Base-by-base conservation (phyloP, 1,140 invertebrate species). In the Atta colombica region DNA sequence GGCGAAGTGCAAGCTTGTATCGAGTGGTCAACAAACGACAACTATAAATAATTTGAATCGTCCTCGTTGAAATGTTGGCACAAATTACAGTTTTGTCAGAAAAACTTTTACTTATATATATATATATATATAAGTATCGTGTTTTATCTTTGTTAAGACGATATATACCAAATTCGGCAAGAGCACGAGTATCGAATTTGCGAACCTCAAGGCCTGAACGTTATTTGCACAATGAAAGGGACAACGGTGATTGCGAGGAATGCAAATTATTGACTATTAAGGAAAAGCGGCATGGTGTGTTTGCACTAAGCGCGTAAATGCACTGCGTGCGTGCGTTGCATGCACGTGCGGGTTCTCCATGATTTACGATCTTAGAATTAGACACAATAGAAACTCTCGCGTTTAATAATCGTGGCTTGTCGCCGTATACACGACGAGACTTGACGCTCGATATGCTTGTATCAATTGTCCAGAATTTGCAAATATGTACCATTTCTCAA, bases 301-400 rank as follows among this genome's bases (percentile, higher is more conserved):
- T 53, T 45, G 18, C 65, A n/a, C 18, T 21, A 45, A 21, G 25
- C 51, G 31, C 51, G 51, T 31, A 28, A 16, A 71, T 72, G 60
- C 74, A 80, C 75, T 58, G 68, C 72, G 88, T 86, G n/a, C 81
- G 68, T 75, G 88, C 85, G 87, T 85, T 16, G 25, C 49, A 81
- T 88, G 89, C 90, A 91, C 90, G 90, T 91, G 91, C 87, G 77
- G 49, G 63, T 77, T 66, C 77, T 58, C 49, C 68, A 61, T 81
- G 87, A 91, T 92, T 92, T 90, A 91, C 88, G 90, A 91, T 82
- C 86, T 77, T 71, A 88, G 90, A 91, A 88, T 92, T 91, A 87
- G 87, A 91, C 85, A 89, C 91, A 91, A 92, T 91, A 87, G 91
- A 74, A 72, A 89, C 31, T 81, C 77, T 85, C 74, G 74, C 53